These are phyloP conservation scores for Dendronephthya gigantea DNA, from an alignment of 64 coral and sea anemone genomes.

Conservation along the genomic window DNA sequence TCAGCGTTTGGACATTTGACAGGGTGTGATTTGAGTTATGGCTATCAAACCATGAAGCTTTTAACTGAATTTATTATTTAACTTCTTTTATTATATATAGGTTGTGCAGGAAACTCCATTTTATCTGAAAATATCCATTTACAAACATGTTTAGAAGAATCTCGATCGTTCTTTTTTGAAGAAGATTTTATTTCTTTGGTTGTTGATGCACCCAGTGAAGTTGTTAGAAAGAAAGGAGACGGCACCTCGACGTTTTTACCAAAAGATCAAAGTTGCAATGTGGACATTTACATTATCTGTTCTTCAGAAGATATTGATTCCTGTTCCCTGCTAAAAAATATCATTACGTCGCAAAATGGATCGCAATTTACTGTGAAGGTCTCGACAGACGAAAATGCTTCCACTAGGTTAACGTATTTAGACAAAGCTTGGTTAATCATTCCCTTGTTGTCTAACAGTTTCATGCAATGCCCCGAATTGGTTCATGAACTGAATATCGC, in stretches of 20 bases:
- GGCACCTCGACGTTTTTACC: no score
- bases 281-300: not conserved
- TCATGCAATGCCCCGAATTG: not conserved
- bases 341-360: not conserved
- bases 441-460: not conserved
- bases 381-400: not conserved
- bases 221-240: not conserved
- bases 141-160: no score
- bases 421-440: not conserved
- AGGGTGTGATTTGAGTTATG: no score
- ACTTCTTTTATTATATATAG: no score
- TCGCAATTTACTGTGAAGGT: not conserved
- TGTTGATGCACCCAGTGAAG: no score
- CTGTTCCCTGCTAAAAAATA: not conserved
- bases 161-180: no score
- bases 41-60: no score
- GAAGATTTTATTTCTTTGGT: no score
- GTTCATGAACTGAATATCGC: constrained; percentile 13
- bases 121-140: no score
- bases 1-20: no score
- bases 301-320: not conserved
- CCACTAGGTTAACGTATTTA: not conserved
- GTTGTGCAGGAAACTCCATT: no score
- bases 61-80: no score
- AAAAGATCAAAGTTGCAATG: not conserved